phyloP scores from a whole-genome alignment of 2,888 invertebrate species.

The Sphaerophoria rueppellii region DNA sequence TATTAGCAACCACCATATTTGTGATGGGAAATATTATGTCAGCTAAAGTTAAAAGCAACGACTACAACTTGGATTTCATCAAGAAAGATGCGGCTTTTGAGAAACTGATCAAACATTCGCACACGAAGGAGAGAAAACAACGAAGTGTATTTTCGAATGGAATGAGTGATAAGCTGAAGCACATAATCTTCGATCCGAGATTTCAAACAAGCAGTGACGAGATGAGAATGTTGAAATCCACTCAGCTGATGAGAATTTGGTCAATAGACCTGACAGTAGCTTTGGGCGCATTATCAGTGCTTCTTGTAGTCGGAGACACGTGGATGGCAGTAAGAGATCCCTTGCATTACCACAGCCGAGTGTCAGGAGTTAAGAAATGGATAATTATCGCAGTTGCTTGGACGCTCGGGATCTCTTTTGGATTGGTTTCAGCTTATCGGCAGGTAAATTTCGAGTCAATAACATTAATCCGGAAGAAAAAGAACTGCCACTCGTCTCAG shows the following conservation, averaged over 20 bases:
- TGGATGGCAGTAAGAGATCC: slow-evolving; percentile 85
- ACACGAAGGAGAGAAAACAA: slow-evolving; percentile 76
- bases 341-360: slow-evolving; percentile 84
- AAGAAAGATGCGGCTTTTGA: slow-evolving; percentile 76
- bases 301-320: slow-evolving; percentile 83
- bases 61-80: slow-evolving; percentile 78
- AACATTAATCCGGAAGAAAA: slow-evolving; percentile 77
- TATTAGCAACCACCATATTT: slow-evolving; percentile 81
- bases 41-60: slow-evolving; percentile 42
- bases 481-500: slow-evolving; percentile 59
- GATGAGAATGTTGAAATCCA: slow-evolving; percentile 25
- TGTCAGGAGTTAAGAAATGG: slow-evolving; percentile 82
- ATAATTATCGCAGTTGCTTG: slow-evolving; percentile 81
- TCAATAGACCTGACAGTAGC: slow-evolving; percentile 81
- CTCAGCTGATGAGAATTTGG: slow-evolving; percentile 78
- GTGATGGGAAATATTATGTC: slow-evolving; percentile 73
- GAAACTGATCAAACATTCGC: slow-evolving; percentile 74
- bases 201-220: slow-evolving; percentile 8
- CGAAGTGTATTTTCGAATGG: not conserved
- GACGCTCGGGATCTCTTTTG: slow-evolving; percentile 81
- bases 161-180: slow-evolving; percentile 57
- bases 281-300: slow-evolving; percentile 80
- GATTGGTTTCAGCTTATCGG: slow-evolving; percentile 81
- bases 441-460: slow-evolving; percentile 79
- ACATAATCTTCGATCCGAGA: slow-evolving; percentile 60